Base-by-base conservation (phyloP, 2,113 vertebrate genomes). In the Eurypyga helias region DNA sequence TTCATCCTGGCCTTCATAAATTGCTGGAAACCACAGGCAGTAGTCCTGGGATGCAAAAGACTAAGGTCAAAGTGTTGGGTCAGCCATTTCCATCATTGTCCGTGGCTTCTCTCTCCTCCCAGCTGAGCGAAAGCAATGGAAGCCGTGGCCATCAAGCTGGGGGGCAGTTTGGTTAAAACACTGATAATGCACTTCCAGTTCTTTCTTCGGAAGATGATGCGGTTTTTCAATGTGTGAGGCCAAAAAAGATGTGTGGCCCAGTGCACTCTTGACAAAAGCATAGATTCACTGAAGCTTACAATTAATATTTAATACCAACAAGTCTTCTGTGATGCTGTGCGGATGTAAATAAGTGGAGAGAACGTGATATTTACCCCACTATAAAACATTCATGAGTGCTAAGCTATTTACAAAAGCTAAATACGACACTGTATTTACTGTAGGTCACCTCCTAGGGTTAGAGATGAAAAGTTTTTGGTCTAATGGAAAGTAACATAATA, bases 321-420 rank as follows among this genome's bases (percentile, higher is more conserved):
- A 98, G 98, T 96, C 98, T 98, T 98, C 98, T 95, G 97, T 97
- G 98, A 98, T 98, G 95, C 95, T 94, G 90, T 96, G 94, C 92
- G 98, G 98, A 98, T 98, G 98, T 98, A 98, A 98, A 98, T 99
- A 98, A 98, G 98, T 98, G 98, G 98, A 98, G 97, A 97, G 97
- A 98, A 98, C 78, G 98, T 98, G 98, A 99, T 98, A 98, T 98
- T 98, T 98, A 98, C 98, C 97, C 96, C 98, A 94, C 96, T 55
- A 97, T 98, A 97, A 98, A 98, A 98, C 96, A 98, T 98, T 98
- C 87, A 99, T 98, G 98, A 98, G 97, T 88, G 88, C 96, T 96
- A 97, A 96, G 97, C 98, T 98, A 98, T 98, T 98, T 98, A 98
- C 98, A 97, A 98, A 97, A 98, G 98, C 98, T 98, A 98, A 98